phyloP scores from a whole-genome alignment of 2,797 vertebrate species.

The Pelodytes ibericus region DNA sequence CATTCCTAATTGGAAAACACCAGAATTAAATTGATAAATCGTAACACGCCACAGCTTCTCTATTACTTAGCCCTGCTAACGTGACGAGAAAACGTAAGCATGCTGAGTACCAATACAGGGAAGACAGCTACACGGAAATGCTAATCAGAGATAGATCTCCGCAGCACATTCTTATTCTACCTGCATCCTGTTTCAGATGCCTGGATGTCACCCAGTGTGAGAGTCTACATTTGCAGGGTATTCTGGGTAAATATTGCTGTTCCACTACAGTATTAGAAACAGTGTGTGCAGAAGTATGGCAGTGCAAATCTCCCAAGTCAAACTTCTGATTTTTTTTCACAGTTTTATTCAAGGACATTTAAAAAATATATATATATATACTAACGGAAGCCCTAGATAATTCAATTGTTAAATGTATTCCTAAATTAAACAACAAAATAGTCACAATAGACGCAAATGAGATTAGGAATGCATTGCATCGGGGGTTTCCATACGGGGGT shows the following conservation, averaged over 20 bases:
- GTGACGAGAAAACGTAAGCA: constrained; percentile 73
- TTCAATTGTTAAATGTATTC: no score
- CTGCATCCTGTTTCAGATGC: constrained; percentile 16
- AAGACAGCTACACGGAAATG: constrained; percentile 70
- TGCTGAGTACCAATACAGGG: constrained; percentile 62
- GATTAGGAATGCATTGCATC: no score
- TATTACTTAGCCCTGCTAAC: constrained; percentile 69
- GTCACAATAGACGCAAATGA: no score
- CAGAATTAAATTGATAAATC: constrained; percentile 78
- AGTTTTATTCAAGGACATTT: no score
- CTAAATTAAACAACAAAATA: no score
- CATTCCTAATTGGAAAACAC: constrained; percentile 84
- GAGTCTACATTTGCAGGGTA: constrained; percentile 11
- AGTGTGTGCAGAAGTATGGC: no score
- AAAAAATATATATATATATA: no score
- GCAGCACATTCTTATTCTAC: constrained; percentile 28
- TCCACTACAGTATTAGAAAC: no score
- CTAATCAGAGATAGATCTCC: constrained; percentile 28
- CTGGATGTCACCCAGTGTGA: background rate
- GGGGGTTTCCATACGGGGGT: no score
- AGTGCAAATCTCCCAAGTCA: no score
- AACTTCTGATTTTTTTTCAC: no score
- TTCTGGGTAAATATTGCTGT: constrained; percentile 42
- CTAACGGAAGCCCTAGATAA: no score
- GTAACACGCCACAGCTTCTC: constrained; percentile 75